Conservation (phyloP, 2,113 vertebrate species). For the Catharus bicknelli region DNA sequence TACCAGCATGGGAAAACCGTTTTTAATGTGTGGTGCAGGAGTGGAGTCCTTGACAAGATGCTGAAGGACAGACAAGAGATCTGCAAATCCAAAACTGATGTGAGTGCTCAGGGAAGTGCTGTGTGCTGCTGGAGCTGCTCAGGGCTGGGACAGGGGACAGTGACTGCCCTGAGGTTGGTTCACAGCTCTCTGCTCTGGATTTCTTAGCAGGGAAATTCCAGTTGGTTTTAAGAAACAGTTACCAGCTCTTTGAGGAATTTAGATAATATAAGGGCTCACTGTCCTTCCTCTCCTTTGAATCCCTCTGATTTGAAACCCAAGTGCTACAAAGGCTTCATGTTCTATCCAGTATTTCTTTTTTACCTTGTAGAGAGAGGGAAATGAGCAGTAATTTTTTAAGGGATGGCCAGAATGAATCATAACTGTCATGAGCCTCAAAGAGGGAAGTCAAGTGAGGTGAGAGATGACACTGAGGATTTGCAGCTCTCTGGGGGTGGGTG, state of each 20-base stretch:
- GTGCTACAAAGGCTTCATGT: not conserved
- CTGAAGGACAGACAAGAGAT: conserved; percentile 87
- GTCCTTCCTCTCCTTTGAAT: not conserved
- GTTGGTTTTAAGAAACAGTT: not conserved
- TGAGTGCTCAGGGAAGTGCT: conserved; percentile 62
- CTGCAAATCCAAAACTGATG: conserved; percentile 82
- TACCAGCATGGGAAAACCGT: conserved; percentile 89
- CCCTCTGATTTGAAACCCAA: not conserved
- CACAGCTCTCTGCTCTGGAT: not conserved
- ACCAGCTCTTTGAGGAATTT: not conserved
- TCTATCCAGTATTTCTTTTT: not conserved
- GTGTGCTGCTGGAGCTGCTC: not conserved
- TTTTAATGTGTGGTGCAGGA: conserved; percentile 89
- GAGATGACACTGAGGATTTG: not conserved
- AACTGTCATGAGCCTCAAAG: not conserved
- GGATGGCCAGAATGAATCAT: not conserved
- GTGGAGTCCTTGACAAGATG: conserved; percentile 89
- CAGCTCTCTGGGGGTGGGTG: not conserved
- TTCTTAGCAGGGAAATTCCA: not conserved
- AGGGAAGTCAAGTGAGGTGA: not conserved
- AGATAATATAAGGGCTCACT: not conserved
- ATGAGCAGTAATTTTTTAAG: not conserved
- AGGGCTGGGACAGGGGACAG: not conserved
- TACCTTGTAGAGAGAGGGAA: not conserved
- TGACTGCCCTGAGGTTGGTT: not conserved